Base-by-base conservation (phyloP, 53 echinoderm and acorn worm species). In the Holothuria scabra region DNA sequence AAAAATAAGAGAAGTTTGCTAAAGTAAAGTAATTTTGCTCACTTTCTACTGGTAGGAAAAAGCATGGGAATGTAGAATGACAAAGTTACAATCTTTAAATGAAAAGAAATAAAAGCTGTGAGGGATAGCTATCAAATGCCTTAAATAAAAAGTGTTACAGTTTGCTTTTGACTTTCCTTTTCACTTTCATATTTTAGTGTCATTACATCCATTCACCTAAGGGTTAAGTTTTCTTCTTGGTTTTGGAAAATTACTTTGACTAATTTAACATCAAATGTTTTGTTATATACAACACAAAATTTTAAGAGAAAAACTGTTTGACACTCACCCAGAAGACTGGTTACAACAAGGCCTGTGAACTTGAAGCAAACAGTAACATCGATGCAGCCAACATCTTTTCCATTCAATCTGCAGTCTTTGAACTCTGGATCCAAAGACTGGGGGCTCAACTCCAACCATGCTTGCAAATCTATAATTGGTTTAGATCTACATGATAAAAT, bases 401-500 rank as follows among this genome's bases (percentile, higher is more conserved):
- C 60, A 12, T 56, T 28, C 28, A 79, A 21, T 24, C 0, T 21
- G 35, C 87, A 87, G 16, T 68, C 65, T 28, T 56, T 60, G 22
- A 20, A 7, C 24, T 81, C 79, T 1, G 82, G 67, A 30, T 68
- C 81, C 80, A 87, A 46, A 2, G 70, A 66, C 24, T 58, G 20
- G 3, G 87, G 82, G 41, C 20, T 28, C 28, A 87, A 56, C 24
- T 58, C 46, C 60, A 87, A 22, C 37, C 52, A 56, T 0, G 82
- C 69, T 23, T 67, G 24, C 20, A 87, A 21, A 35, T 87, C 25
- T 8, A 87, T 61, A 13, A 87, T 56, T 58, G 87, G 87, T 61
- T 58, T 33, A 18, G 87, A 52, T 38, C 87, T 87, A 49, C 16
- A 33, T 26, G 21, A 26, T 16, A 49, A 20, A 80, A 59, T 26